These are phyloP conservation scores for Cinclus cinclus DNA, from an alignment of 2,113 vertebrate genomes.

Conservation along the genomic window DNA sequence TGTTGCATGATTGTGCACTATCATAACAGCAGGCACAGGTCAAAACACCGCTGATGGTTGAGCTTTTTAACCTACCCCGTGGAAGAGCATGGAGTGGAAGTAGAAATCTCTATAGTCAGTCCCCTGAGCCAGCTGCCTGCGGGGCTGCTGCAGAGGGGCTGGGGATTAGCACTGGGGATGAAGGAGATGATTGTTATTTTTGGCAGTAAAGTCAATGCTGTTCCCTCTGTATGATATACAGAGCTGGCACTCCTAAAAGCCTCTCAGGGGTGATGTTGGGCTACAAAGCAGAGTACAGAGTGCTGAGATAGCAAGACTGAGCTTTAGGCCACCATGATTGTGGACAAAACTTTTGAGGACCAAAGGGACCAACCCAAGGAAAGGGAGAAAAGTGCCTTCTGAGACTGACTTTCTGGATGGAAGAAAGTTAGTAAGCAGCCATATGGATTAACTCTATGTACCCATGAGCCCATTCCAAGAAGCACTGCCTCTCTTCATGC, in stretches of 20 bases:
- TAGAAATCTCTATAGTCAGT: not conserved
- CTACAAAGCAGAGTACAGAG: not conserved
- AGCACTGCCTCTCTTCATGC: not conserved
- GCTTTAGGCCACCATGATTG: not conserved
- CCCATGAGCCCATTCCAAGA: not conserved
- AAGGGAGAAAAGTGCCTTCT: not conserved
- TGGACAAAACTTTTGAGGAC: not conserved
- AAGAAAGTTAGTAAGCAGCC: not conserved
- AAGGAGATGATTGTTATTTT: not conserved
- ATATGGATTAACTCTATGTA: not conserved
- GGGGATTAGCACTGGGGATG: not conserved
- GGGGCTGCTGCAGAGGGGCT: rapidly evolving
- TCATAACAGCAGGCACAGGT: not conserved
- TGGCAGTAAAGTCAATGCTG: not conserved
- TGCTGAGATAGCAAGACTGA: not conserved
- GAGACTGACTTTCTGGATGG: not conserved
- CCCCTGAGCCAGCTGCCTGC: not conserved
- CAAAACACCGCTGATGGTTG: not conserved
- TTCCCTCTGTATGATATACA: not conserved
- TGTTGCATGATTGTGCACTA: rapidly evolving
- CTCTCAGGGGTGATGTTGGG: not conserved
- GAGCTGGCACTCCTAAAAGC: not conserved
- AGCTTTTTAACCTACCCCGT: not conserved
- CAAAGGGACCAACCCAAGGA: rapidly evolving
- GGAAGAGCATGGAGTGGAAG: not conserved